Percentiles rank a stretch among this genome's conserved stretches.
Evolutionary conservation across 2,797 vertebrate genomes (phyloP).

Genomic region (Galago senegalensis): DNA sequence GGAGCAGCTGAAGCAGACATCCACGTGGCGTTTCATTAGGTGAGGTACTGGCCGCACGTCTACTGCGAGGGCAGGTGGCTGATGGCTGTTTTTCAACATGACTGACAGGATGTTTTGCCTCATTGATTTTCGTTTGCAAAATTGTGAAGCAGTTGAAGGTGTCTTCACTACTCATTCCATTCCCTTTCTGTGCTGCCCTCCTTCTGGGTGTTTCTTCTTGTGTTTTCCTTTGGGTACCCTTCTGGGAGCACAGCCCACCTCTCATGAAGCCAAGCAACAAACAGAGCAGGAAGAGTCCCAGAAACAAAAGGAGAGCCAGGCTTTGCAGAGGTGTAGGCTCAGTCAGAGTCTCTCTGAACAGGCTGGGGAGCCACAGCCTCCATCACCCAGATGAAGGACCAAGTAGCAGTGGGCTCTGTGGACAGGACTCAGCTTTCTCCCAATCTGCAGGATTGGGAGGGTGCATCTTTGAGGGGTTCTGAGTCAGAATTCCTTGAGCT

Average conservation of each 20-base stretch:
- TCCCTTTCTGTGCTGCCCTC: not conserved
- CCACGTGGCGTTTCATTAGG: not conserved
- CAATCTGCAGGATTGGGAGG: not conserved
- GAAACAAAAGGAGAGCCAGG: not conserved
- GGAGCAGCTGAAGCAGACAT: not conserved
- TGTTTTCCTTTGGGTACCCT: not conserved
- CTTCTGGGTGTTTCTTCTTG: not conserved
- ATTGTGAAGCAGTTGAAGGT: not conserved
- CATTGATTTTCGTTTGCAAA: not conserved
- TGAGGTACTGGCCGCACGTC: not conserved
- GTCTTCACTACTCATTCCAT: not conserved
- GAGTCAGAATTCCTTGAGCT: not conserved
- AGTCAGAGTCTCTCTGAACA: not conserved
- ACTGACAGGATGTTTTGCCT: not conserved
- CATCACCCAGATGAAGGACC: rapidly evolving
- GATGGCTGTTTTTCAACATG: not conserved
- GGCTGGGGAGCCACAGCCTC: too few species aligned
- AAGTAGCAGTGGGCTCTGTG: rapidly evolving
- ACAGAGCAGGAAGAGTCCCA: not conserved
- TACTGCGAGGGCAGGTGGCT: not conserved
- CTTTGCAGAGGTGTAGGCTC: not conserved
- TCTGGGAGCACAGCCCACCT: not conserved
- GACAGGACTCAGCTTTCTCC: not conserved
- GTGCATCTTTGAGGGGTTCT: not conserved
- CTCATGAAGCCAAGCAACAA: not conserved